phyloP scores from a whole-genome alignment of 2,113 vertebrate species.

The Podocnemis expansa region DNA sequence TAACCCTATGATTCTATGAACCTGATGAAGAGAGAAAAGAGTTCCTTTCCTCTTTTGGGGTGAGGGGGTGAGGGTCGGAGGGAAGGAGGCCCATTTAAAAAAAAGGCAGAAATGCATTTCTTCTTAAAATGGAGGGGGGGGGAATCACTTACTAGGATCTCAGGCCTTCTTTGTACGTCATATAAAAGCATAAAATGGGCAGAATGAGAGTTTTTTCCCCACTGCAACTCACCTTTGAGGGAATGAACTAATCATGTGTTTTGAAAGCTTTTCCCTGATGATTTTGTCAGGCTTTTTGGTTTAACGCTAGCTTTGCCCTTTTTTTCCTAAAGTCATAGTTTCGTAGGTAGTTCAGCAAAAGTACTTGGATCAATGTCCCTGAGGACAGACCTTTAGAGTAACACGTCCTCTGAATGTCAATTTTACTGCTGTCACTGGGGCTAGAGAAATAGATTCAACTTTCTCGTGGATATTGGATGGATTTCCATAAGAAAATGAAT shows the following conservation, averaged over 20 bases:
- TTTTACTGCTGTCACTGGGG: background rate
- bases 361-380: background rate
- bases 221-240: background rate
- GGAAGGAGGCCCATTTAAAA: no score
- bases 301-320: background rate
- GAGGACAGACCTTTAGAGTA: background rate
- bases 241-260: background rate
- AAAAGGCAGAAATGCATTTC: background rate
- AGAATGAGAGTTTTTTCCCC: background rate
- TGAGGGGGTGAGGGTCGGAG: no score
- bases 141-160: background rate
- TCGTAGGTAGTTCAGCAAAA: background rate
- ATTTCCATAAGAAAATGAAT: background rate
- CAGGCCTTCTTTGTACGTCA: background rate
- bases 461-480: background rate
- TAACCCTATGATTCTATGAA: no score
- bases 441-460: background rate
- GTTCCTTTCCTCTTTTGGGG: background rate
- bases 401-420: background rate
- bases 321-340: background rate
- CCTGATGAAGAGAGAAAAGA: background rate
- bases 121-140: background rate
- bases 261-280: background rate
- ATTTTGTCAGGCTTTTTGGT: background rate
- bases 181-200: background rate